Evolutionary conservation across 1,140 invertebrate genomes (phyloP).

Genomic region (Ostrea edulis): DNA sequence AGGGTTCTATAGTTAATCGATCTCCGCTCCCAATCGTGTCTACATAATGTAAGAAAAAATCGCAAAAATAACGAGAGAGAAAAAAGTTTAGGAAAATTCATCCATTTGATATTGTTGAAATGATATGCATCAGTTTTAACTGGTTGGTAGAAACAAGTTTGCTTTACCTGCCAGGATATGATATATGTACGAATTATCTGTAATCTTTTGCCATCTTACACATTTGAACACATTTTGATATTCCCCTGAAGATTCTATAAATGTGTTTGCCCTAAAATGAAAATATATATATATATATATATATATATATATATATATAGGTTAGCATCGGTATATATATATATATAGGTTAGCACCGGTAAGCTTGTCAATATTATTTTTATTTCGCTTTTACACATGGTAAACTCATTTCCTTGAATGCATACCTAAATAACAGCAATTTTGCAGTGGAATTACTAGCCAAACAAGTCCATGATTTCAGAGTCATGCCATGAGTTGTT

Average conservation of each 20-base stretch:
- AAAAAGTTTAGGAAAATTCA: not conserved
- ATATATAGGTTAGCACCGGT: too few relatives aligned
- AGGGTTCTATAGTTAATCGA: not conserved
- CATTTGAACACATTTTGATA: slow-evolving; percentile 28
- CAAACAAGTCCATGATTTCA: slow-evolving; percentile 48
- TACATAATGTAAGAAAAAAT: slow-evolving; percentile 3
- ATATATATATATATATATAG: too few relatives aligned
- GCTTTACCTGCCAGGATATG: slow-evolving; percentile 13
- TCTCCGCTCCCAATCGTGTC: slow-evolving; percentile 33
- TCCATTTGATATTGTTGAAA: too few relatives aligned
- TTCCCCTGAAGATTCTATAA: not conserved
- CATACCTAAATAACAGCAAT: slow-evolving; percentile 52
- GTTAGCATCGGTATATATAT: too few relatives aligned
- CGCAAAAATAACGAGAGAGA: not conserved
- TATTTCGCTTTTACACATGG: too few relatives aligned
- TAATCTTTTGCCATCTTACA: slow-evolving; percentile 31
- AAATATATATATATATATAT: not conserved
- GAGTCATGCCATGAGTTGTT: slow-evolving; percentile 16
- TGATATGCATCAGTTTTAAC: not conserved
- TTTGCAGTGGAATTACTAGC: slow-evolving; percentile 35
- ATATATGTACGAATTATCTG: slow-evolving; percentile 29
- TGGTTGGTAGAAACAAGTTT: not conserved
- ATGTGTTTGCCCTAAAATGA: not conserved
- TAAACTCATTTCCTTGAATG: not conserved
- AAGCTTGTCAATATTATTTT: too few relatives aligned